Conservation (phyloP, 92 coral and sea anemone genomes). For the Paramuricea clavata region DNA sequence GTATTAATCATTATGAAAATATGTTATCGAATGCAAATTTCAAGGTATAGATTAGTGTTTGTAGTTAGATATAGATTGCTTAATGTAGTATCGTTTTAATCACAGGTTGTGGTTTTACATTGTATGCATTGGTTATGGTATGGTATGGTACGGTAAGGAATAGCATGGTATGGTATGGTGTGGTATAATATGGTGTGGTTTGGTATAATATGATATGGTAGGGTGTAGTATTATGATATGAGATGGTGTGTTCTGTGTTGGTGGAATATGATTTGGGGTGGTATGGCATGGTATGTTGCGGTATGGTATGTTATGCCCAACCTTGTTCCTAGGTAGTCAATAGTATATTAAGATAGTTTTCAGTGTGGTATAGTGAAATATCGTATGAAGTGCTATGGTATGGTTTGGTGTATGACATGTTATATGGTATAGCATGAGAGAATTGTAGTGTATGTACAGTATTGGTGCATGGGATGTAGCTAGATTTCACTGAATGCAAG, state of each 20-base stretch:
- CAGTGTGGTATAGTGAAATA: too few relatives aligned
- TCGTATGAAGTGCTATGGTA: too few relatives aligned
- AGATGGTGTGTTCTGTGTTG: too few relatives aligned
- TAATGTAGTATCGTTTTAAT: background rate
- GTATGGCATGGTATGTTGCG: too few relatives aligned
- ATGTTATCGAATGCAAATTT: conserved; percentile 41
- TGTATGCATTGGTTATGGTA: background rate
- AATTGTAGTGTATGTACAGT: background rate
- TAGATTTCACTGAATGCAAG: too few relatives aligned
- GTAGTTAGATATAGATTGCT: background rate
- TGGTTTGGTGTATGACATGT: background rate
- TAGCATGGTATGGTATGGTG: background rate
- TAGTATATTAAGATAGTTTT: too few relatives aligned
- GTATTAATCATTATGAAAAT: conserved; percentile 79
- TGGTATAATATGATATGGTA: background rate
- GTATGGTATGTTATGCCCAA: too few relatives aligned
- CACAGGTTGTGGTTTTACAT: background rate
- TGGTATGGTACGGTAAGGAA: background rate
- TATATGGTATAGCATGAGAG: background rate
- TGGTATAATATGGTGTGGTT: background rate
- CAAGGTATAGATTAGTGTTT: conserved; percentile 15
- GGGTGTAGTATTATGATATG: background rate
- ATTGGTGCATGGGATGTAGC: too few relatives aligned
- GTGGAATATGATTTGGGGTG: background rate
- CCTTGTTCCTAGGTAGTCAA: too few relatives aligned